These are phyloP conservation scores for Protobothrops mucrosquamatus DNA, from an alignment of 2,113 vertebrate species.

Conservation along the genomic window DNA sequence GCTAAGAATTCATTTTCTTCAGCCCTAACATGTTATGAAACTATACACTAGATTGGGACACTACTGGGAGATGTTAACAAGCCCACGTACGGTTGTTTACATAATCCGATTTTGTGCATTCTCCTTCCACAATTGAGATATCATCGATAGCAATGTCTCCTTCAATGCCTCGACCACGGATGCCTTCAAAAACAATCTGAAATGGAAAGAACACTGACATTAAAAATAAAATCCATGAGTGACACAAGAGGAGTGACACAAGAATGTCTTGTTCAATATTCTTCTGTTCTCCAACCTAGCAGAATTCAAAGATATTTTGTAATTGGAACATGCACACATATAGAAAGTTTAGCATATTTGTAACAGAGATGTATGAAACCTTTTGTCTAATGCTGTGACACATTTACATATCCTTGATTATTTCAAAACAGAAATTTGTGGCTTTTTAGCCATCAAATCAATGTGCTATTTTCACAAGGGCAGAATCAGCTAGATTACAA, in stretches of 20 bases:
- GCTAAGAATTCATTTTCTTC: background rate
- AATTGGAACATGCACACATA: background rate
- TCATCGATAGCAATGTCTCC: slow-evolving; percentile 99
- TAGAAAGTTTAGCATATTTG: background rate
- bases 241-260: background rate
- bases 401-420: background rate
- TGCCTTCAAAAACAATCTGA: slow-evolving; percentile 92
- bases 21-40: background rate
- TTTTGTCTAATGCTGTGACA: background rate
- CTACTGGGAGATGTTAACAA: background rate
- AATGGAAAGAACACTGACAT: background rate
- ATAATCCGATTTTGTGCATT: slow-evolving; percentile 85
- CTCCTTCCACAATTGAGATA: slow-evolving; percentile 91
- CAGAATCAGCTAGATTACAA: background rate
- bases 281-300: background rate
- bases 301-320: background rate
- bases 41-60: background rate
- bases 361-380: too few relatives aligned
- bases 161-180: slow-evolving; percentile 93
- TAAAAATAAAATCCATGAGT: background rate
- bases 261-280: background rate
- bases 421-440: too few relatives aligned
- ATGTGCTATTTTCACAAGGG: background rate
- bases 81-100: slow-evolving; percentile 82
- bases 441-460: background rate